A percentile compares a stretch with the other conserved stretches of the same genome.
These are phyloP conservation scores for Aleadryas rufinucha DNA, from an alignment of 2,113 vertebrate species.

Conservation along the genomic window DNA sequence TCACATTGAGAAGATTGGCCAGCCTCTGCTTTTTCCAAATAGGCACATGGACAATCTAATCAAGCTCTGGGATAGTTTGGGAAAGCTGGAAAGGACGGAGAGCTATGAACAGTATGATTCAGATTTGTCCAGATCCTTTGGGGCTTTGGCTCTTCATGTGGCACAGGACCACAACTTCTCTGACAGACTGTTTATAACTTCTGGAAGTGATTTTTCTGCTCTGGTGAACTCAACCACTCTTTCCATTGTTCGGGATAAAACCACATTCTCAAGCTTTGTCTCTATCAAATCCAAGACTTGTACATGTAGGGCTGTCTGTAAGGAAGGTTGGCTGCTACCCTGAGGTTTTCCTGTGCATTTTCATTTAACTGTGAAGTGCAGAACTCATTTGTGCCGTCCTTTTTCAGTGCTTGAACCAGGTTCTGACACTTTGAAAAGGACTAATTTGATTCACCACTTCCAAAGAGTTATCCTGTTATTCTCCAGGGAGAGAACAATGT, in stretches of 20 bases:
- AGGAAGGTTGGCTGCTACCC: not conserved
- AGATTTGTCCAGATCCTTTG: slow-evolving; percentile 71
- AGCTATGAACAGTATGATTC: slow-evolving; percentile 64
- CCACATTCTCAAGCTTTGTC: not conserved
- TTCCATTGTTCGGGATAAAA: not conserved
- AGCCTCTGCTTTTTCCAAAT: not conserved
- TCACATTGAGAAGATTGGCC: not conserved
- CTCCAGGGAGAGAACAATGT: not conserved
- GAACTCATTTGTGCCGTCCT: not conserved
- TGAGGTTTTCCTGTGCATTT: not conserved
- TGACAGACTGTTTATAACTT: not conserved
- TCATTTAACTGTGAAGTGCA: not conserved
- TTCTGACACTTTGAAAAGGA: not conserved
- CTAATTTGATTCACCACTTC: not conserved
- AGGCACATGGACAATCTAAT: slow-evolving; percentile 58
- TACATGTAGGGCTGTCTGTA: not conserved
- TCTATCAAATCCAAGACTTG: not conserved
- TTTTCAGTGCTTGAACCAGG: not conserved
- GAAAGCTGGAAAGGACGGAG: slow-evolving; percentile 65
- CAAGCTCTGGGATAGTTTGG: slow-evolving; percentile 68
- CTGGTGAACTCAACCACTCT: not conserved
- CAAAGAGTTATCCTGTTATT: not conserved
- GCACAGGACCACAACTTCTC: not conserved
- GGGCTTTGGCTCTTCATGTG: not conserved
- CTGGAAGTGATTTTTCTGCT: not conserved